Base-by-base conservation (phyloP, 2,888 invertebrate species). In the Agrochola macilenta region DNA sequence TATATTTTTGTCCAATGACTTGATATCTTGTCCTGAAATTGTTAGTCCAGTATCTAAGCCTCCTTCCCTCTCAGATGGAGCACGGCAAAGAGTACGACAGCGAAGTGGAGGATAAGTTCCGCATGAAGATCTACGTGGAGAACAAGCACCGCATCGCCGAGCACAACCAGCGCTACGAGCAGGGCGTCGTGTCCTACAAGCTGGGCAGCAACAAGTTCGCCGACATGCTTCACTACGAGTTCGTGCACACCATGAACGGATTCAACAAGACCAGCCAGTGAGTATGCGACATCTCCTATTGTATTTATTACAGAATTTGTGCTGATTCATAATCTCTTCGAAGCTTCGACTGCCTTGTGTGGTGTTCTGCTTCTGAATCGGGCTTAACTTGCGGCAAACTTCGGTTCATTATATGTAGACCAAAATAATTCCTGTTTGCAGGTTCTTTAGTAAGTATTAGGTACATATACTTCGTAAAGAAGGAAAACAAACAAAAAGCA, bases 101-200 rank as follows among this genome's bases (percentile, higher is more conserved):
- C 89, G 97, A 98, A 2, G 96, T 97, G 0, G 99, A 99, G 91
- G 99, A 99, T 91, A 97, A 97, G 88, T 98, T 98, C 95, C 98
- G 99, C 70, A 97, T 98, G 97, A 99, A 99, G 95, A 98, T 99
- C 89, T 99, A 98, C 94, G 97, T 98, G 95, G 99, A 99, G 93
- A 99, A 99, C 95, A 98, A 98, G 90, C 98, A 98, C 91, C 98
- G 97, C 93, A 98, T 99, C 90, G 98, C 98, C 69, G 97, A 98
- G 91, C 99, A 99, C 94, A 99, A 99, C 97, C 97, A 98, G 91
- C 96, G 97, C 78, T 98, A 95, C 94, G 97, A 97, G 88, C 92
- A 96, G 89, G 98, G 98, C 0, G 93, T 97, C 73, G 97, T 97
- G 54, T 91, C 97, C 9, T 99, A 96, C 95, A 97, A 97, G 91